Base-by-base conservation (phyloP, 2,888 invertebrate species). In the Brachypterus glaber region DNA sequence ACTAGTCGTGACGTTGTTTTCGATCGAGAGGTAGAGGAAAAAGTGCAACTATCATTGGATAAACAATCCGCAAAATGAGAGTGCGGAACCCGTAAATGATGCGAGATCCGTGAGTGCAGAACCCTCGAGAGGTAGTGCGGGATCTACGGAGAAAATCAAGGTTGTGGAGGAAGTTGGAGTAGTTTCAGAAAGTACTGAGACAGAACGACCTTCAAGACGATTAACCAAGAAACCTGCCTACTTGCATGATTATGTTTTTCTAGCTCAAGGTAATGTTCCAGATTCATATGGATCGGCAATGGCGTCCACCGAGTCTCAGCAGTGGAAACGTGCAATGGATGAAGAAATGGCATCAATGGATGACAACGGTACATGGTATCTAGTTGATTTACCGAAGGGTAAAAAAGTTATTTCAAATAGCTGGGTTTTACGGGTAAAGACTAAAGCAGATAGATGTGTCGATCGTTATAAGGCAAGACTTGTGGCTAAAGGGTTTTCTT, bases 381-480 rank as follows among this genome's bases (percentile, higher is more conserved):
- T 42, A 2, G 26, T 46, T 17, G 31, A 44, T 11, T 11, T 29
- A 16, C 37, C 35, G 33, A 18, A 26, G n/a, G 31, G 29, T 14
- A 39, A n/a, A 14, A 40, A 44, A 30, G 29, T 31, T 11, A 38
- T 45, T 25, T 34, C 17, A 4, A 37, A 37, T 38, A 39, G 40
- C 21, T 44, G 46, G 40, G 40, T 45, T 15, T 38, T 31, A 21
- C 35, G 39, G 11, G 18, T 46, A 1, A 51, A 52, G 37, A 33
- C 33, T 17, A 40, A 48, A 26, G 38, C 43, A 11, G 39, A 52
- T 32, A 47, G 46, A 14, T 41, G 36, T 16, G 37, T 48, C 7
- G 17, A 35, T n/a, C 4, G 26, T 11, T 29, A 8, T 35, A 5
- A 25, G 18, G 33, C 13, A 30, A 33, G 1, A 34, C 33, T 2